A percentile compares a stretch with the other conserved stretches of the same genome.
phyloP scores from a whole-genome alignment of 1,140 invertebrate genomes.

The Hycleus phaleratus region DNA sequence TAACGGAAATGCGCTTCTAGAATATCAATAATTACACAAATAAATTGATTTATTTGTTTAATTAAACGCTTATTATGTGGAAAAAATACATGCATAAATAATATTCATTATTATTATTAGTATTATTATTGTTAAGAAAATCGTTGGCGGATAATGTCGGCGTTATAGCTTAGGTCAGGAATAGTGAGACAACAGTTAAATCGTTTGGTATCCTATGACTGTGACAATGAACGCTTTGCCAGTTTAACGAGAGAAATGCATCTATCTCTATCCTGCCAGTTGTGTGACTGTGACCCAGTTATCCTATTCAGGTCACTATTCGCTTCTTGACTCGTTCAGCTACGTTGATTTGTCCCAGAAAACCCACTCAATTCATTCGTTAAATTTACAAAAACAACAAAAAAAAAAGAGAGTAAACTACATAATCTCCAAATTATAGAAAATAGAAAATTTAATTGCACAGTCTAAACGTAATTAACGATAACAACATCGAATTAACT shows the following conservation, averaged over 20 bases:
- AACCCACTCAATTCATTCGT: slow-evolving; percentile 5
- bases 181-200: background rate
- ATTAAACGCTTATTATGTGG: no score
- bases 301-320: slow-evolving; percentile 24
- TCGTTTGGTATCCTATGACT: slow-evolving; percentile 8
- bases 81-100: no score
- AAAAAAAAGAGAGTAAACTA: no score
- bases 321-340: slow-evolving; percentile 20
- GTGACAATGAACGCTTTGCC: slow-evolving; percentile 14
- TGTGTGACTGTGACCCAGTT: slow-evolving; percentile 23
- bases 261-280: slow-evolving; percentile 17
- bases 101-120: background rate
- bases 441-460: no score
- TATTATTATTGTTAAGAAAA: background rate
- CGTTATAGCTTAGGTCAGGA: slow-evolving; percentile 12
- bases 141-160: background rate
- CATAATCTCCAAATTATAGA: no score
- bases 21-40: no score
- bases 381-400: background rate
- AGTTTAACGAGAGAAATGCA: slow-evolving; percentile 12
- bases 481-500: background rate
- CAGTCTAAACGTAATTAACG: background rate
- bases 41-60: no score
- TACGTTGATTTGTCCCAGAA: slow-evolving; percentile 22
- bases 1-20: no score